Conservation (phyloP, 1,140 invertebrate genomes). For the Melitaea cinxia region DNA sequence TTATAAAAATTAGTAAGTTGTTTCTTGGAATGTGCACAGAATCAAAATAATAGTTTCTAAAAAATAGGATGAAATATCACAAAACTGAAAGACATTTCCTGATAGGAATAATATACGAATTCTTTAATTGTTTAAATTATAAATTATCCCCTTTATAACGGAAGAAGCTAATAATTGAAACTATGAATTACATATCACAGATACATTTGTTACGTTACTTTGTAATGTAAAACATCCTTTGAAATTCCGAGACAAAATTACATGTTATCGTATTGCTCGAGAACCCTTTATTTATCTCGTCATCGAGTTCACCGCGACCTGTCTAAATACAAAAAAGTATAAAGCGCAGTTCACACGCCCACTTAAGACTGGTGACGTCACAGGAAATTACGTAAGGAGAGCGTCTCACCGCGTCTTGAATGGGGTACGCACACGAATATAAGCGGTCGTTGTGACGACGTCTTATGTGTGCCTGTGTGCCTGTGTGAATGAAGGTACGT, state of each 20-base stretch:
- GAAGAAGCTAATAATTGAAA: too few relatives aligned
- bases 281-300: slow-evolving; percentile 66
- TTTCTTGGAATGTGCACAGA: too few relatives aligned
- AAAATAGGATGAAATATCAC: too few relatives aligned
- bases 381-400: slow-evolving; percentile 74
- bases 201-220: too few relatives aligned
- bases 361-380: slow-evolving; percentile 73
- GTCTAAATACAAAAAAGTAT: slow-evolving; percentile 67
- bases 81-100: too few relatives aligned
- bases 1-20: too few relatives aligned
- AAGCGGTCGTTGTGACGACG: slow-evolving; percentile 17
- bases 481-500: slow-evolving; percentile 75
- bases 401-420: slow-evolving; percentile 63
- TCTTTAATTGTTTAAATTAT: too few relatives aligned
- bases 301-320: slow-evolving; percentile 51
- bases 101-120: too few relatives aligned
- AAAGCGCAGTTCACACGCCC: slow-evolving; percentile 65
- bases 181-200: too few relatives aligned
- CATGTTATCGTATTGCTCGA: slow-evolving; percentile 46
- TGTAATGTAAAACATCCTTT: slow-evolving; percentile 22
- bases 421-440: slow-evolving; percentile 62
- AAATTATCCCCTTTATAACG: too few relatives aligned
- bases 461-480: slow-evolving; percentile 42
- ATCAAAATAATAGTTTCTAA: too few relatives aligned
- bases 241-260: slow-evolving; percentile 47